Evolutionary conservation across 2,888 invertebrate genomes (phyloP).

Genomic region (Drosophila affinis): DNA sequence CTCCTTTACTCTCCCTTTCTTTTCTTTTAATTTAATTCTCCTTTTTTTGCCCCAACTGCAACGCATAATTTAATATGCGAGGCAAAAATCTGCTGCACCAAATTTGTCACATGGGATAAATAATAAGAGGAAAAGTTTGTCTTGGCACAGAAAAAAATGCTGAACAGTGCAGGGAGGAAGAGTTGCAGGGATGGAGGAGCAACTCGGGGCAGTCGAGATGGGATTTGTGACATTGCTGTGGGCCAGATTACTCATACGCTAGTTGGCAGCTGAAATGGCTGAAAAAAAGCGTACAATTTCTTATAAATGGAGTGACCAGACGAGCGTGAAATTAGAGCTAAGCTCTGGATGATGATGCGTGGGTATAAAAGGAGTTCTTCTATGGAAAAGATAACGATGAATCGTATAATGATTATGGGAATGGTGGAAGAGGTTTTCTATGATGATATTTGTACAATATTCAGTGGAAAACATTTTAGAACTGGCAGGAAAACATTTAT

Average conservation of each 20-base stretch:
- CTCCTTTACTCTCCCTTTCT: background rate
- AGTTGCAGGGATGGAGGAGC: background rate
- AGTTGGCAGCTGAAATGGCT: constrained; percentile 36
- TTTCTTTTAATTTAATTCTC: constrained; percentile 22
- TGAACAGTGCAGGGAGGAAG: background rate
- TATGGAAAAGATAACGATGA: background rate
- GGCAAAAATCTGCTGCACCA: constrained; percentile 68
- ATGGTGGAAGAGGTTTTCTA: too few relatives aligned
- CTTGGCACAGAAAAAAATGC: constrained; percentile 28
- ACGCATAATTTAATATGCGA: constrained; percentile 67
- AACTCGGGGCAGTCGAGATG: constrained; percentile 21
- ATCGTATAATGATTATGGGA: too few relatives aligned
- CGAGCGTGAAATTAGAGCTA: constrained; percentile 66
- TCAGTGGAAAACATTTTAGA: too few relatives aligned
- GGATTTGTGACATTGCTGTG: constrained; percentile 51
- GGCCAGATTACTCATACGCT: constrained; percentile 70
- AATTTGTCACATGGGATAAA: constrained; percentile 82
- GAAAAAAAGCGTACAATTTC: constrained; percentile 13
- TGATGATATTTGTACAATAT: too few relatives aligned
- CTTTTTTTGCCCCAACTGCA: constrained; percentile 27
- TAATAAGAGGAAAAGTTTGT: constrained; percentile 69
- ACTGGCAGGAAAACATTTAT: too few relatives aligned
- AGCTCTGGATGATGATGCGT: constrained; percentile 20
- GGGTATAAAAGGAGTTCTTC: background rate
- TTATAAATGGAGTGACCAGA: constrained; percentile 39